phyloP scores from a whole-genome alignment of 2,113 vertebrate genomes.

The Carettochelys insculpta region DNA sequence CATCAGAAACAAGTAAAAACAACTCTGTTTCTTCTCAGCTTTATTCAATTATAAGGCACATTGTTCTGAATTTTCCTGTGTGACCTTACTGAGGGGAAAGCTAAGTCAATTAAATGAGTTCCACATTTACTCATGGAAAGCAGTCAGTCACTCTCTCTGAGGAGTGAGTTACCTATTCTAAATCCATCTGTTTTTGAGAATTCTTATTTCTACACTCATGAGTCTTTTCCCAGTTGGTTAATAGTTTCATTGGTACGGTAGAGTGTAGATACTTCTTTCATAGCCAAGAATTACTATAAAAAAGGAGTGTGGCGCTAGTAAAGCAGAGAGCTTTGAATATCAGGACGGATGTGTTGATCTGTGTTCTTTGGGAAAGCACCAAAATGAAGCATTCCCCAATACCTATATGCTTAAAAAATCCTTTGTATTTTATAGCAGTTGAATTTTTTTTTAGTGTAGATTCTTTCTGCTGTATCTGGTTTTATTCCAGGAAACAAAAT shows the following conservation, averaged over 20 bases:
- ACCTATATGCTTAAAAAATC: neutral
- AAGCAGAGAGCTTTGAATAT: neutral
- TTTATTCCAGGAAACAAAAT: neutral
- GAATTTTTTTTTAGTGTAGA: neutral
- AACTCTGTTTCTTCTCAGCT: neutral
- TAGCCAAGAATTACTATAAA: neutral
- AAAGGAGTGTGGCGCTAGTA: neutral
- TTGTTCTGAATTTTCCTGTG: neutral
- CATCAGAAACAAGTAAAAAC: neutral
- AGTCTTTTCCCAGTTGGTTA: neutral
- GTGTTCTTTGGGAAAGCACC: neutral
- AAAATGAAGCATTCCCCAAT: neutral
- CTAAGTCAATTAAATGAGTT: neutral
- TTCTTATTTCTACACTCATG: neutral
- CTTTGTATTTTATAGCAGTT: neutral
- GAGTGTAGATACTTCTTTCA: neutral
- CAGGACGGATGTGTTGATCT: neutral
- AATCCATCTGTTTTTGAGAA: neutral
- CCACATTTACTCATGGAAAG: neutral
- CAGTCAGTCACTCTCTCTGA: neutral
- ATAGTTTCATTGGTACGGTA: neutral
- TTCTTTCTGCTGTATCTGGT: neutral
- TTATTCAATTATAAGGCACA: neutral
- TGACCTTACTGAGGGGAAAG: neutral
- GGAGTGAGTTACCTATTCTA: neutral